Evolutionary conservation across 1,140 invertebrate species (phyloP).

Genomic region (Panagrolaimus sp.): DNA sequence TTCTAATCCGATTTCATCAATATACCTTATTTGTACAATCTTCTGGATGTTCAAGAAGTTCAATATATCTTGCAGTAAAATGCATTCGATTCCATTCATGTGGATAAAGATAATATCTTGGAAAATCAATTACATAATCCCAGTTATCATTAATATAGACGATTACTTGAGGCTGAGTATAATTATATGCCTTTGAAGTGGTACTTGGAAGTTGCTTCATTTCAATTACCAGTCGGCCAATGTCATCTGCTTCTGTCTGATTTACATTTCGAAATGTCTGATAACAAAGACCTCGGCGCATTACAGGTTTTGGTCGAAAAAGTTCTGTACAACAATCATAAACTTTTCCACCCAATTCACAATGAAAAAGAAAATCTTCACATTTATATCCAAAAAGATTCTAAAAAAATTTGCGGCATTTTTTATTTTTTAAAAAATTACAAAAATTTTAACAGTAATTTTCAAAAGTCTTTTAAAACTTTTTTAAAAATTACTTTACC

Average conservation of each 20-base stretch:
- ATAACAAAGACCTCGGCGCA: slow-evolving; percentile 54
- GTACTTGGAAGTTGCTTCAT: slow-evolving; percentile 45
- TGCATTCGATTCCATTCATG: slow-evolving; percentile 55
- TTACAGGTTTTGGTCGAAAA: slow-evolving; percentile 42
- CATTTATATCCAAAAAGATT: slow-evolving; percentile 55
- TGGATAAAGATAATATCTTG: slow-evolving; percentile 53
- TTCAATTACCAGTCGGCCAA: slow-evolving; percentile 46
- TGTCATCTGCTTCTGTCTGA: slow-evolving; percentile 57
- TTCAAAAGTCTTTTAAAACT: background rate
- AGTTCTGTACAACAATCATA: slow-evolving; percentile 46
- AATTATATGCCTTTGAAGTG: slow-evolving; percentile 47
- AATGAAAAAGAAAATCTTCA: slow-evolving; percentile 48
- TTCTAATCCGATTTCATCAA: slow-evolving; percentile 5
- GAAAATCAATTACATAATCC: slow-evolving; percentile 55
- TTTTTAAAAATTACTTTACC: too few species aligned
- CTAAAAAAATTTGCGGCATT: slow-evolving; percentile 23
- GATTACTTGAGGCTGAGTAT: slow-evolving; percentile 52
- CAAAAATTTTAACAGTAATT: background rate
- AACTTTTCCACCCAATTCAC: slow-evolving; percentile 49
- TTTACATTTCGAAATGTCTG: slow-evolving; percentile 48
- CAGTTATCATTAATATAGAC: slow-evolving; percentile 55
- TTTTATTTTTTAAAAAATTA: too few species aligned
- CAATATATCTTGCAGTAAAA: slow-evolving; percentile 51
- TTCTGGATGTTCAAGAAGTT: slow-evolving; percentile 50
- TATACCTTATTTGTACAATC: slow-evolving; percentile 53